Evolutionary conservation across 1,140 invertebrate genomes (phyloP).

Genomic region (Neotoxoptera formosana): DNA sequence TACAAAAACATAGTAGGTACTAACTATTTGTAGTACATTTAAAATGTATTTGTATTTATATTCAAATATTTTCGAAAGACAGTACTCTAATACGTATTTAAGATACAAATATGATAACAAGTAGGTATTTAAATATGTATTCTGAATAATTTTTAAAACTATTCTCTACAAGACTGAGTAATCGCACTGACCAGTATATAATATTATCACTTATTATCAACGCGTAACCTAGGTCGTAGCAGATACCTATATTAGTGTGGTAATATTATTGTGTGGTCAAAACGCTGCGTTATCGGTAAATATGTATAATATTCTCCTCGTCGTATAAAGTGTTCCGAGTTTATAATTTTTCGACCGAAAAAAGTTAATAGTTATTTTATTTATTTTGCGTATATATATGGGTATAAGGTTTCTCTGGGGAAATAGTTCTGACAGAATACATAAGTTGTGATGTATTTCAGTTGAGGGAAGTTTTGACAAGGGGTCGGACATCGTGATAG

Average conservation of each 20-base stretch:
- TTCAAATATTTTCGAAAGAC: too few species aligned
- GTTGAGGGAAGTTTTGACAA: slow-evolving; percentile 55
- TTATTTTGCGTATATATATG: slow-evolving; percentile 21
- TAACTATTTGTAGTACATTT: too few species aligned
- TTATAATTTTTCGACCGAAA: slow-evolving; percentile 28
- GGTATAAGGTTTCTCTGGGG: slow-evolving; percentile 36
- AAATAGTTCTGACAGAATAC: slow-evolving; percentile 56
- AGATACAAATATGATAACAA: too few species aligned
- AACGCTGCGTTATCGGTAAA: not conserved
- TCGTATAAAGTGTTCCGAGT: not conserved
- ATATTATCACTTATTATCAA: not conserved
- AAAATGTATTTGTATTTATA: too few species aligned
- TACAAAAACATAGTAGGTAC: too few species aligned
- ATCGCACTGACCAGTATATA: too few species aligned
- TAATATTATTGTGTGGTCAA: not conserved
- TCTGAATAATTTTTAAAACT: too few species aligned
- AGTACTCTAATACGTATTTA: too few species aligned
- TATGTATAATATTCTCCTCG: not conserved
- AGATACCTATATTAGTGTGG: not conserved
- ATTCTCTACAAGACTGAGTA: too few species aligned
- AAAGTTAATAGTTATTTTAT: slow-evolving; percentile 52
- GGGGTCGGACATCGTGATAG: slow-evolving; percentile 55
- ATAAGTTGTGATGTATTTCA: slow-evolving; percentile 55
- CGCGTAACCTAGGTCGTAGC: not conserved
- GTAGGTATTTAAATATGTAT: too few species aligned